Evolutionary conservation across 2,113 vertebrate species (phyloP).

Genomic region (Campylomormyrus tamandua): DNA sequence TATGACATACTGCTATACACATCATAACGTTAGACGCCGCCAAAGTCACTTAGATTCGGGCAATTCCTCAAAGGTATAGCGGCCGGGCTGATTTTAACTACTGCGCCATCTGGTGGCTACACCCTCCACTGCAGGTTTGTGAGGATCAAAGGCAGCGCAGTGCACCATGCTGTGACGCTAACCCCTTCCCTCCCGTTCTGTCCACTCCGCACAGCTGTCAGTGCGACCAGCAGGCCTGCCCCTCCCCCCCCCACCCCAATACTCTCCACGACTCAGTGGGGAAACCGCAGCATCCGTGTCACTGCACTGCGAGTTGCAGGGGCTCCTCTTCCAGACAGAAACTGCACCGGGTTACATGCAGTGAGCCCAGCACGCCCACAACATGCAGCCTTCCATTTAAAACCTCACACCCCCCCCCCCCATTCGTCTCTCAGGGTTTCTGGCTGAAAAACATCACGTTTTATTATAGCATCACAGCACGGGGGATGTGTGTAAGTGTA

Average conservation of each 20-base stretch:
- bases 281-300: background rate
- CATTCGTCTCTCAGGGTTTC: background rate
- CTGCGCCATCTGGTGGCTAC: background rate
- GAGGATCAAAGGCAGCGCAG: background rate
- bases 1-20: background rate
- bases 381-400: background rate
- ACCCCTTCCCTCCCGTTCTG: background rate
- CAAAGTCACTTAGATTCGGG: background rate
- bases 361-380: background rate
- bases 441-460: background rate
- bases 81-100: background rate
- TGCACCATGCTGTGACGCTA: background rate
- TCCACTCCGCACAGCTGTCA: background rate
- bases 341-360: background rate
- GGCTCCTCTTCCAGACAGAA: background rate
- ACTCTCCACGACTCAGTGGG: background rate
- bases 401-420: background rate
- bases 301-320: background rate
- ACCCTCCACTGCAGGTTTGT: background rate
- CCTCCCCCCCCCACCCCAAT: background rate
- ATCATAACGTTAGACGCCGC: background rate
- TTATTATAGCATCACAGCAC: background rate
- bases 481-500: background rate
- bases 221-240: background rate
- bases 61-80: background rate